Base-by-base conservation (phyloP, 2,888 invertebrate genomes). In the Myopa testacea region DNA sequence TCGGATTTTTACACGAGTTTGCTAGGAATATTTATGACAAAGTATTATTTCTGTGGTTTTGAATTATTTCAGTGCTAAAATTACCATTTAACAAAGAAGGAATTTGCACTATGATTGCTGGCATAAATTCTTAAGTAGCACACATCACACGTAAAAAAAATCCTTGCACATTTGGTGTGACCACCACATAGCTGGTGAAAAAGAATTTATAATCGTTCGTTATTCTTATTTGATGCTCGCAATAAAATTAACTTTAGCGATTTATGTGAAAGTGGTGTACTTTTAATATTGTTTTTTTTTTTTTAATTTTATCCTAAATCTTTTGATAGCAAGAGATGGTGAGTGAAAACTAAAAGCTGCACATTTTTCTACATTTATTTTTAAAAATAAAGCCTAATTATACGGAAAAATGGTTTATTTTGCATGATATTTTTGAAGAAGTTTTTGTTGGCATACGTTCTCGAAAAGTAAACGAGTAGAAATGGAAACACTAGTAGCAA, bases 331-430 rank as follows among this genome's bases (percentile, higher is more conserved):
- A 45, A 62, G 40, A 52, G 38, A 75, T 34, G 75, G 75, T 75
- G 75, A 75, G 75, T 75, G 37, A 34, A 62, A 62, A 34, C 26
- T 38, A 62, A 73, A 26, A 73, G 38, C 10, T 70, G 34, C 19
- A 67, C 2, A 63, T 63, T 34, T 34, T 65, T 63, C 37, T 34
- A 62, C 6, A 8, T 45, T 10, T 45, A 45, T 8, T 45, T 45
- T 45, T 45, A 72, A 72, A 60, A 71, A 68, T 78, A 76, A 70
- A 68, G 60, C 68, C 75, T 75, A 76, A 78, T 68, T 76, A 75
- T 72, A 60, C 72, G 72, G 40, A 76, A 78, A 78, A 76, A 55
- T 55, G 67, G 62, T 71, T 78, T 45, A 69, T 77, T 50, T 26
- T 70, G 68, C 26, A 10, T 58, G 76, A 19, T 38, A 19, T 37